Evolutionary conservation across 2,113 vertebrate species (phyloP).

Genomic region (Anthoscopus minutus): DNA sequence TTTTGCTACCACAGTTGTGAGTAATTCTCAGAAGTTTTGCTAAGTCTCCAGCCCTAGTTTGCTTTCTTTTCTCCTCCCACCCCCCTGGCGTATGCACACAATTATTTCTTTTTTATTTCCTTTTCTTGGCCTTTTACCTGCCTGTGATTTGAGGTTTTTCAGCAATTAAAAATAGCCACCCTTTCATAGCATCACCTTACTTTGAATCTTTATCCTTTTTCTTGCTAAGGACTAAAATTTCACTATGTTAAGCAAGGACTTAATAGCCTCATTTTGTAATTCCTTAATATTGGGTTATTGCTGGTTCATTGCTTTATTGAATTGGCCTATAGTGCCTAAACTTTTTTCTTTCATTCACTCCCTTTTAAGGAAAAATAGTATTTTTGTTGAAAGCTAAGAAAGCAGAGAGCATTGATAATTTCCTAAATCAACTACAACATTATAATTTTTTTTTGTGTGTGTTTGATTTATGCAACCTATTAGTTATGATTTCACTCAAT

Average conservation of each 20-base stretch:
- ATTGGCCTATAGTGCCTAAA: neutral
- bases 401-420: neutral
- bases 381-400: conserved; percentile 30
- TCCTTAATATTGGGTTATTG: neutral
- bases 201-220: neutral
- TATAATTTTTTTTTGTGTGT: neutral
- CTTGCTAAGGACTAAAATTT: neutral
- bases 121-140: neutral
- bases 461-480: conserved; percentile 42
- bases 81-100: neutral
- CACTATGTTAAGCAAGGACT: neutral
- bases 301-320: neutral
- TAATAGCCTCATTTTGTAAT: neutral
- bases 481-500: conserved; percentile 30
- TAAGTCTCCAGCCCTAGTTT: neutral
- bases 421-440: neutral
- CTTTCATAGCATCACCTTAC: neutral
- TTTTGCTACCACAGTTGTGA: neutral
- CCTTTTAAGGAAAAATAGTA: neutral
- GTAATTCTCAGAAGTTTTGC: conserved; percentile 38
- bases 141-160: neutral
- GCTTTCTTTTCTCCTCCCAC: neutral
- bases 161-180: neutral
- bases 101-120: neutral
- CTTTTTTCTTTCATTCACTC: neutral